Evolutionary conservation across 2,888 invertebrate species (phyloP).

Genomic region (Drosophila antonietae): DNA sequence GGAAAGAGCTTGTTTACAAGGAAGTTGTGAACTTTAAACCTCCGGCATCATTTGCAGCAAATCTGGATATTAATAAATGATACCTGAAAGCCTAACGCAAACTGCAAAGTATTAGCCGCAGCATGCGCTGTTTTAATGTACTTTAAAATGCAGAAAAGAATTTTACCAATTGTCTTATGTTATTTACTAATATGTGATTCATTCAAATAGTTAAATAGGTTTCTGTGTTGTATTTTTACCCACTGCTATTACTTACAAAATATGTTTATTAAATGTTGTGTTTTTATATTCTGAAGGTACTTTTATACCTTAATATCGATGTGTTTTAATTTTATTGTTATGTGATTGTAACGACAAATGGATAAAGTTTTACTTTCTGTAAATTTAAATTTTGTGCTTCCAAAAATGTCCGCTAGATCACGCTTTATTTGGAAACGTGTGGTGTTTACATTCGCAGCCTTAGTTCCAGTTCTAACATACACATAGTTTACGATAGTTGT

Average conservation of each 20-base stretch:
- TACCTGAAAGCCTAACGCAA: neutral
- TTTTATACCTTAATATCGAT: neutral
- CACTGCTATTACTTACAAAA: constrained; percentile 36
- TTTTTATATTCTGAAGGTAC: neutral
- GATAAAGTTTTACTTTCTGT: neutral
- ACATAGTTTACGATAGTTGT: too few species aligned
- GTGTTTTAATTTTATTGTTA: neutral
- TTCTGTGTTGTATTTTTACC: constrained; percentile 31
- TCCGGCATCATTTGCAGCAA: constrained; percentile 84
- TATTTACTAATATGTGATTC: constrained; percentile 15
- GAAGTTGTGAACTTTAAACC: constrained; percentile 93
- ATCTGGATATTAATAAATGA: constrained; percentile 52
- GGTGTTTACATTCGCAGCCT: too few species aligned
- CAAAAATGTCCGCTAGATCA: constrained; percentile 6
- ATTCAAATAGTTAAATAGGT: constrained; percentile 30
- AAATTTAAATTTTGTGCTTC: neutral
- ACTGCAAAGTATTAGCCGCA: constrained; percentile 26
- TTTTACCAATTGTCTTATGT: constrained; percentile 19
- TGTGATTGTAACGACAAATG: too few species aligned
- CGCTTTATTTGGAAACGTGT: neutral
- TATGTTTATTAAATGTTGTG: constrained; percentile 22
- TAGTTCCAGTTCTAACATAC: too few species aligned
- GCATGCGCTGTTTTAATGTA: neutral
- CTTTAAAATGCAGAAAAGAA: constrained; percentile 4
- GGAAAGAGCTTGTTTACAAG: constrained; percentile 92